Conservation (phyloP, 2,888 invertebrate genomes). For the Neoitamus cyanurus region DNA sequence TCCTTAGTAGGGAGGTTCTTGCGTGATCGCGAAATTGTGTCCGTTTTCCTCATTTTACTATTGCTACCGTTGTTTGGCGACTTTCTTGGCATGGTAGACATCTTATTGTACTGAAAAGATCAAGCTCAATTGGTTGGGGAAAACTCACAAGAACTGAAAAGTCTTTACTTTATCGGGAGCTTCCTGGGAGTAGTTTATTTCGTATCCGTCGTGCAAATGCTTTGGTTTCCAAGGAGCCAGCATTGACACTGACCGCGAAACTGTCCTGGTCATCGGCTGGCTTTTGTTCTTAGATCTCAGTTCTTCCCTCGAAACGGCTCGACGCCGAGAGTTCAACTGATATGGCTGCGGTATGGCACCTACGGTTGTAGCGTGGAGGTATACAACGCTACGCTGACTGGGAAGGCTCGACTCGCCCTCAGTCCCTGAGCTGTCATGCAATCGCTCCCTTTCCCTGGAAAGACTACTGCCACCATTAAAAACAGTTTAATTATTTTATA, state of each 20-base stretch:
- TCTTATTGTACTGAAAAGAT: slow-evolving; percentile 55
- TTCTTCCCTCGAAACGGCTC: slow-evolving; percentile 80
- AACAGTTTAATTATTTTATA: no score
- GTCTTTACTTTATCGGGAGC: slow-evolving; percentile 64
- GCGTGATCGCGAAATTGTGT: slow-evolving; percentile 59
- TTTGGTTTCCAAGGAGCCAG: slow-evolving; percentile 87
- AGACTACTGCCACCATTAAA: not conserved
- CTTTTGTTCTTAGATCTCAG: slow-evolving; percentile 69
- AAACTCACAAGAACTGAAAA: no score
- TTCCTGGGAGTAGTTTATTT: slow-evolving; percentile 81
- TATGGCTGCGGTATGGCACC: slow-evolving; percentile 85
- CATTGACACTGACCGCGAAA: slow-evolving; percentile 83
- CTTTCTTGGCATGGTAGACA: slow-evolving; percentile 62
- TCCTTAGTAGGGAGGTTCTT: slow-evolving; percentile 60
- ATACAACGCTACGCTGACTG: slow-evolving; percentile 85
- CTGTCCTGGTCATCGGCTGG: slow-evolving; percentile 72
- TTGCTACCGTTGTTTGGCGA: slow-evolving; percentile 57
- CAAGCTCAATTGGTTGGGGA: not conserved
- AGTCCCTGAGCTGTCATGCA: slow-evolving; percentile 70
- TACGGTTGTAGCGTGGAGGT: slow-evolving; percentile 87
- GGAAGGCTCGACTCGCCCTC: slow-evolving; percentile 83
- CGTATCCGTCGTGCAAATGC: slow-evolving; percentile 77
- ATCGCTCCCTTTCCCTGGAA: slow-evolving; percentile 62
- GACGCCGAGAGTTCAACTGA: slow-evolving; percentile 70
- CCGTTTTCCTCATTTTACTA: slow-evolving; percentile 55